phyloP scores from a whole-genome alignment of 2,888 invertebrate genomes.

The Scaptomyza polygonia region DNA sequence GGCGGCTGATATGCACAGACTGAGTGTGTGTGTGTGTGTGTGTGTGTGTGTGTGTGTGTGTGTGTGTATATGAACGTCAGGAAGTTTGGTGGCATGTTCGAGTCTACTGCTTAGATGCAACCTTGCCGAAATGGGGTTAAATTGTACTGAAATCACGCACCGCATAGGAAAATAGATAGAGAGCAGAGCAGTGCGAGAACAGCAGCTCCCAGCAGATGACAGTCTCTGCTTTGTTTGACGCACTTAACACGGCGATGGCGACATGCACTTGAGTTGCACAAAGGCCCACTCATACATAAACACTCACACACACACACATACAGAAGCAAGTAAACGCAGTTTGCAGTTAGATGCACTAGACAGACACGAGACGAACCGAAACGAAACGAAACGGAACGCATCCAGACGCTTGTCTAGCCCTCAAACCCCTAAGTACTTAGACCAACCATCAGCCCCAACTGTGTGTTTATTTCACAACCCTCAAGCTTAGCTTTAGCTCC shows the following conservation, averaged over 20 bases:
- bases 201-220: constrained; percentile 44
- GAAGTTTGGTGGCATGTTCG: constrained; percentile 1
- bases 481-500: constrained; percentile 8
- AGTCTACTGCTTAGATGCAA: constrained; percentile 36
- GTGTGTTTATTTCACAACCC: constrained; percentile 11
- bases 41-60: no score
- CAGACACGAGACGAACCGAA: constrained; percentile 59
- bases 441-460: not conserved
- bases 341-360: constrained; percentile 80
- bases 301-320: constrained; percentile 6
- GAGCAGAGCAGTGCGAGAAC: not conserved
- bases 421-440: not conserved
- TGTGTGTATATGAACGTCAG: no score
- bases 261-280: constrained; percentile 83
- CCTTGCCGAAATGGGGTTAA: constrained; percentile 73
- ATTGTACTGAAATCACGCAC: constrained; percentile 75
- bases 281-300: constrained; percentile 54
- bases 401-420: constrained; percentile 49
- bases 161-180: not conserved
- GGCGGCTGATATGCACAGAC: constrained; percentile 6
- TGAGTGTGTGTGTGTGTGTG: not conserved
- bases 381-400: constrained; percentile 39
- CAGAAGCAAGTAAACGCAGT: constrained; percentile 7
- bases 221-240: constrained; percentile 70
- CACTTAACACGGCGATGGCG: constrained; percentile 83